phyloP scores from a whole-genome alignment of 2,888 invertebrate genomes.

The Petrolisthes manimaculis region DNA sequence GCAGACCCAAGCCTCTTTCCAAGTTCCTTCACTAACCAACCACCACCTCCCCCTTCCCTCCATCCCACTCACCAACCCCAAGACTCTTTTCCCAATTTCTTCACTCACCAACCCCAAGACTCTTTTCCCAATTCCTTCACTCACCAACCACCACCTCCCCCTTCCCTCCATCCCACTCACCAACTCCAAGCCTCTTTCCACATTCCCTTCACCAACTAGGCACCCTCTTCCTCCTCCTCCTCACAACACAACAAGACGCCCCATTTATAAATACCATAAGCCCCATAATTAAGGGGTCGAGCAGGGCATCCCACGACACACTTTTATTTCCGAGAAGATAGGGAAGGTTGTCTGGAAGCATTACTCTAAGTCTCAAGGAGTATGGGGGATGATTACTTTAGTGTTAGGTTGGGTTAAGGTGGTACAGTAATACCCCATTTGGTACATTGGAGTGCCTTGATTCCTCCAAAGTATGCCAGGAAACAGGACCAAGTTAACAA shows the following conservation, averaged over 20 bases:
- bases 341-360: too few species aligned
- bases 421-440: too few species aligned
- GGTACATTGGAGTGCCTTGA: too few species aligned
- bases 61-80: neutral
- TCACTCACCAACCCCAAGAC: neutral
- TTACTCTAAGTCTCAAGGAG: too few species aligned
- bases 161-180: constrained; percentile 9
- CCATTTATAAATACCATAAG: constrained; percentile 43
- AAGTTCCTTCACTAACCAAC: too few species aligned
- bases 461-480: too few species aligned
- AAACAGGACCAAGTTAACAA: too few species aligned
- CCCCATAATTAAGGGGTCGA: constrained; percentile 31
- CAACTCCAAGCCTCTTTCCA: neutral
- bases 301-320: neutral
- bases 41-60: neutral
- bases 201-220: neutral
- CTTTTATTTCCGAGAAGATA: constrained; percentile 31
- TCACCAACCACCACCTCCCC: constrained; percentile 9
- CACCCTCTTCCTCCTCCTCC: neutral
- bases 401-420: too few species aligned
- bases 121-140: neutral
- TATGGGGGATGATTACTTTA: too few species aligned
- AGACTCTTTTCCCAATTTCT: neutral
- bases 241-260: constrained; percentile 9
- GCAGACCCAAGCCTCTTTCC: too few species aligned